These are phyloP conservation scores for Bothrops jararaca DNA, from an alignment of 2,113 vertebrate genomes.

Conservation along the genomic window DNA sequence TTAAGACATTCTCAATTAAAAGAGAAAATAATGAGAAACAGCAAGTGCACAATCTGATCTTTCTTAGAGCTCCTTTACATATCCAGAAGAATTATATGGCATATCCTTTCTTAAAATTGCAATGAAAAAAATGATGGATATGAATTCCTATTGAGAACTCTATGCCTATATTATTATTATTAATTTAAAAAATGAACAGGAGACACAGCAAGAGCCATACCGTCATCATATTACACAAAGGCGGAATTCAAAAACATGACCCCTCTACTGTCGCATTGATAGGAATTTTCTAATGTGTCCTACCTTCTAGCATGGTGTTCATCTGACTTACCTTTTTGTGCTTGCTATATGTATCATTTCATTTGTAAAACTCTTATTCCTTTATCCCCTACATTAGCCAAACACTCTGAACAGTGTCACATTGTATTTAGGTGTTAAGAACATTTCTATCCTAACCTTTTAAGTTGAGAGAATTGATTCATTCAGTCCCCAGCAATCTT, in stretches of 20 bases:
- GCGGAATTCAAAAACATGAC: not conserved
- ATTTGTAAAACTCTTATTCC: not conserved
- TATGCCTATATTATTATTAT: not conserved
- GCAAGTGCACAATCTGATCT: not conserved
- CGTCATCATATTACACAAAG: not conserved
- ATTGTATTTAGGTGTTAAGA: not conserved
- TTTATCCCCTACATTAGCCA: not conserved
- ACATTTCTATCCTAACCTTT: not conserved
- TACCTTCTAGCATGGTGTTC: not conserved
- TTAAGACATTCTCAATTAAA: not conserved
- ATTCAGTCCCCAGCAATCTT: not conserved
- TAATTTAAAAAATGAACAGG: not conserved
- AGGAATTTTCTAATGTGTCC: not conserved
- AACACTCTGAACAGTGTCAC: not conserved
- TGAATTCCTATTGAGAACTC: not conserved
- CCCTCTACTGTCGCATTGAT: not conserved
- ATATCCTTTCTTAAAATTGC: not conserved
- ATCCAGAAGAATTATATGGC: not conserved
- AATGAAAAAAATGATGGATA: not conserved
- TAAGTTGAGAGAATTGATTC: not conserved
- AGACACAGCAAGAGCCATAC: not conserved
- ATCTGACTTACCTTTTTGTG: not conserved
- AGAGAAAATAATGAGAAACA: not conserved
- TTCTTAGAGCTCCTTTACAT: not conserved
- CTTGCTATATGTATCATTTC: not conserved